Base-by-base conservation (phyloP, 2,113 vertebrate species). In the Callipepla squamata region DNA sequence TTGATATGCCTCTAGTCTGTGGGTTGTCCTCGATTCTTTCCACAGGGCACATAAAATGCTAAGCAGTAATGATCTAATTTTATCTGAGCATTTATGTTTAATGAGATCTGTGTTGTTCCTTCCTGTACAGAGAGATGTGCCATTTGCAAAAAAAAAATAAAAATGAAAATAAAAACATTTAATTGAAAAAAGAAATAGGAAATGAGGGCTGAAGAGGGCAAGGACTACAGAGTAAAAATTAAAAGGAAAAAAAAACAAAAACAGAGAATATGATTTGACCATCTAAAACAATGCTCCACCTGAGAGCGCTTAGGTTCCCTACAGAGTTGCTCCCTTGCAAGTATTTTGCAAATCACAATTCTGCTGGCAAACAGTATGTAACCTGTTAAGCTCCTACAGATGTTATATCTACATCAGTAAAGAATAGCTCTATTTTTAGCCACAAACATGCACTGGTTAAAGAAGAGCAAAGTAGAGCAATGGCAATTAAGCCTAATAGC, bases 361-460 rank as follows among this genome's bases (percentile, higher is more conserved):
- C 72, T 83, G 45, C 48, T 32, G 47, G 65, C 80, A 68, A 66
- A 80, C 92, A 84, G 57, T 80, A 76, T 12, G 32, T 25, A 95
- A 91, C 67, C 75, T 6, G 17, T 79, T 93, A 92, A 80, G 47
- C 59, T 85, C 75, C 72, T 87, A 94, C 81, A 95, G 92, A 86
- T 93, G 65, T 84, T 95, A 48, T 70, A 97, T 94, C 91, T 94
- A 69, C 89, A 90, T 93, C 86, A 90, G 72, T 89, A 97, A 96
- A 88, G 50, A 96, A 96, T 57, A 81, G 77, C 23, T 77, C 92
- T 98, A 97, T 97, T 96, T 98, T 97, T 97, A 97, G 94, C 45
- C 45, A 87, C 66, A 63, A 94, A 93, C 75, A 92, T 51, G 70
- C 87, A 92, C 93, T 85, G 75, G 59, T 87, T 95, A 94, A 96